Conservation (phyloP, 2,113 vertebrate genomes). For the Syrmaticus mikado region DNA sequence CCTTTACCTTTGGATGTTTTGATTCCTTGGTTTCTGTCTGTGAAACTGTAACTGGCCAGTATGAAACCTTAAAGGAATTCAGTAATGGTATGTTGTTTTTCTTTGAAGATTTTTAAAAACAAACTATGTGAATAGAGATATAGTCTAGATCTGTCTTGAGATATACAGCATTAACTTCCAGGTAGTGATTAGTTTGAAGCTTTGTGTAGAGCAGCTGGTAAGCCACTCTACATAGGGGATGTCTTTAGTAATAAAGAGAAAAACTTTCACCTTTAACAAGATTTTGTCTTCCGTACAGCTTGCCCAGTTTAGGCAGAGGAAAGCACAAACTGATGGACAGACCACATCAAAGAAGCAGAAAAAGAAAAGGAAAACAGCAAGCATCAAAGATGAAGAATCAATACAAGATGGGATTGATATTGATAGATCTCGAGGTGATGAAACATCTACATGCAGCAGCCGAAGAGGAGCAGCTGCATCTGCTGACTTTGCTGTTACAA, state of each 20-base stretch:
- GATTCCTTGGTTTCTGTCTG: not conserved
- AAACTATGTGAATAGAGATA: not conserved
- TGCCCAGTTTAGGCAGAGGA: slow-evolving; percentile 93
- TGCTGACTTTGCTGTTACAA: slow-evolving; percentile 80
- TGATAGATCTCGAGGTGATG: slow-evolving; percentile 72
- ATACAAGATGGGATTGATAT: slow-evolving; percentile 70
- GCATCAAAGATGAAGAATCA: slow-evolving; percentile 75
- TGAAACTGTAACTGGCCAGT: not conserved
- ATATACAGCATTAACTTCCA: not conserved
- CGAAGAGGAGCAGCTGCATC: slow-evolving; percentile 67
- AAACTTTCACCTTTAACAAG: slow-evolving; percentile 63
- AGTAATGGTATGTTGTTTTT: not conserved
- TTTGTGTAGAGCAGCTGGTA: not conserved
- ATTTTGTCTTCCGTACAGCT: slow-evolving; percentile 80
- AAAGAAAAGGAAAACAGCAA: slow-evolving; percentile 85
- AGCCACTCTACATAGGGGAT: not conserved
- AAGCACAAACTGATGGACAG: slow-evolving; percentile 89
- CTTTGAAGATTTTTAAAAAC: not conserved
- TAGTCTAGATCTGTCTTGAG: not conserved
- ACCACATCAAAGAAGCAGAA: slow-evolving; percentile 87
- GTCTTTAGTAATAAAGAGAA: slow-evolving; percentile 26
- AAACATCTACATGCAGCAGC: slow-evolving; percentile 59
- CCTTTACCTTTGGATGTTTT: not conserved
- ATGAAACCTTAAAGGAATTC: not conserved
- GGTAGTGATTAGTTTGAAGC: not conserved